Evolutionary conservation across 2,797 vertebrate genomes (phyloP), one percentile per base, ranked within the genome.

Genomic region (Leptatherina wallacei): DNA sequence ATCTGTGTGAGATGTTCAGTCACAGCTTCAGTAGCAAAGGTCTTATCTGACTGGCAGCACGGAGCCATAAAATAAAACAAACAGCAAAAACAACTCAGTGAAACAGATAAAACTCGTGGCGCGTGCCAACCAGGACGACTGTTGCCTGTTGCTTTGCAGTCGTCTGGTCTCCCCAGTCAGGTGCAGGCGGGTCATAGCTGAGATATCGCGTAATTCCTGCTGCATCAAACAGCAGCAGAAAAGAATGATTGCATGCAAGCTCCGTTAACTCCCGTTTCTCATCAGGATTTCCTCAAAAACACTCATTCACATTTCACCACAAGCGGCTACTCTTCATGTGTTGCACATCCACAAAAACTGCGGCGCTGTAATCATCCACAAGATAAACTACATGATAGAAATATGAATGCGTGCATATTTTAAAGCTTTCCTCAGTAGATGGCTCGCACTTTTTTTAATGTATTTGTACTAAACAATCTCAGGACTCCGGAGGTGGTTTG

Each of bases 301-400:
- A 52, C 59, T 67, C n/a, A 82, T 84, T 78, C 69, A 6, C 2
- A 16, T 69, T 69, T 81, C 77, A 75, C 55, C 6, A 56, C 71
- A 67, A 87, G 73, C 52, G 80, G 73, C 69, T 72, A 59, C 63
- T 87, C 81, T 70, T 87, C 82, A 79, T 79, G 77, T 80, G 77
- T 75, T 75, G 64, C 78, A 77, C 79, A 65, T 77, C 71, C 33
- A 58, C 69, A 44, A 49, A 58, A 71, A 57, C 12, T 42, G 72
- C 81, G 38, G 74, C 68, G 0, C 18, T 81, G 49, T 67, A 69
- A 61, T 74, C 61, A 69, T 61, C 61, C 76, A 49, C 36, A 0
- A 63, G 73, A 73, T 61, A 20, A 59, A 73, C 76, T 42, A 49
- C 84, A 82, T 73, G 72, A 82, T 72, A 57, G 67, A 85, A 78